Evolutionary conservation across 2,888 invertebrate genomes (phyloP), one percentile per base, ranked within the genome.

Genomic region (Griposia aprilina): DNA sequence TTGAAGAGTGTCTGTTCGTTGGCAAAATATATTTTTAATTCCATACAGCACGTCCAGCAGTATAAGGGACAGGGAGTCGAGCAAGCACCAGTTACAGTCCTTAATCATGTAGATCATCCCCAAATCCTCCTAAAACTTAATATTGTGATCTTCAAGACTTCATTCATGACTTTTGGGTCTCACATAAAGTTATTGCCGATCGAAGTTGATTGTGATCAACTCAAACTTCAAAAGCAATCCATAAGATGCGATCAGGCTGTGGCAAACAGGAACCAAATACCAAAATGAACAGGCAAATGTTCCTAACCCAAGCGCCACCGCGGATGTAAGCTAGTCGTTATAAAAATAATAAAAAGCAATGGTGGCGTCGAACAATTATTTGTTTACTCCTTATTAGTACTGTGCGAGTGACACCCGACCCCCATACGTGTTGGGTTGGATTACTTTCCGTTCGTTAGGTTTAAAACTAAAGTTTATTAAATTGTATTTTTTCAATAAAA

Each of bases 321-420:
- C 66, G 74, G 65, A 15, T 65, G n/a, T n/a, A 72, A 72, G 81
- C 76, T 80, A 84, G 84, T 84, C 71, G 30, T 62, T 26, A 76
- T 59, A 81, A 87, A 81, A 70, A 80, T 60, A 85, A 76, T 75
- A 80, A 83, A 83, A 89, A 69, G 48, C 50, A 11, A 36, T 57
- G 62, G 65, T 78, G 75, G 81, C 70, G 74, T 74, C 81, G 80
- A 84, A 84, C 79, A 86, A 89, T 86, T 85, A 90, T 83, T 90
- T 89, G 85, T 89, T 90, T 89, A 88, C 85, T 87, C 76, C 70
- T 85, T 81, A 86, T 76, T 80, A 89, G 83, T 78, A 6, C 45
- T 17, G 66, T 74, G 73, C 68, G 71, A 80, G 82, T 76, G 77
- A 65, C 65, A 76, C 81, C 69, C 73, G 65, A 55, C 48, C 77